Base-by-base conservation (phyloP, 1,140 invertebrate species). In the Drosophila simulans region DNA sequence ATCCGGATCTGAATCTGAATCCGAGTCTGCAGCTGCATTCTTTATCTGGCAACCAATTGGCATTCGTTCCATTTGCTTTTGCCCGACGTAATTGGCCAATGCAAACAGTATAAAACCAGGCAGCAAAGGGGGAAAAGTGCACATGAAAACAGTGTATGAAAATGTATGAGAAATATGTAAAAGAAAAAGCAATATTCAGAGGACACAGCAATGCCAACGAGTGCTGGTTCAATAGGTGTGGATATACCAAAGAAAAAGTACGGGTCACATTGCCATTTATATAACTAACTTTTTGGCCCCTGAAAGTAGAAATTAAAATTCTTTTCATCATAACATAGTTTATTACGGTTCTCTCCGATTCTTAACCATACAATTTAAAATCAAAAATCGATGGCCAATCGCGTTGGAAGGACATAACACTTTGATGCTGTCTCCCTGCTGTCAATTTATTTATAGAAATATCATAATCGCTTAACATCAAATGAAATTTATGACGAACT, bases 31-130 rank as follows among this genome's bases (percentile, higher is more conserved):
- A 52, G 22, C n/a, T 69, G 64, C 66, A 70, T 70, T 70, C 66
- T 70, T 56, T 40, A 56, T 70, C 58, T 40, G 39, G 46, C 54
- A 69, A 69, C 69, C 72, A 75, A 75, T 75, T 76, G 72, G 75
- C 72, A 76, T 66, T 76, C 73, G 54, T 76, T 76, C 42, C 60
- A 46, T 74, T 74, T 54, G 55, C 70, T 56, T 74, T 74, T 75
- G 46, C 52, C 59, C 53, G 35, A 40, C 72, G 72, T 76, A 76
- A 76, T 75, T 75, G 72, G 72, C 48, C 72, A 75, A 75, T 75
- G 60, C 34, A 57, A 55, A 73, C 37, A 37, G 43, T 12, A 27
- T 8, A 34, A 54, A 40, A 60, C 22, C 10, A n/a, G 20, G 15
- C 17, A 39, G 10, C 20, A 45, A 43, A 43, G 22, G 5, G 7